Percentiles rank a stretch among this genome's conserved stretches.
Conservation (phyloP, 2,113 vertebrate genomes). For the Megaleporinus macrocephalus region DNA sequence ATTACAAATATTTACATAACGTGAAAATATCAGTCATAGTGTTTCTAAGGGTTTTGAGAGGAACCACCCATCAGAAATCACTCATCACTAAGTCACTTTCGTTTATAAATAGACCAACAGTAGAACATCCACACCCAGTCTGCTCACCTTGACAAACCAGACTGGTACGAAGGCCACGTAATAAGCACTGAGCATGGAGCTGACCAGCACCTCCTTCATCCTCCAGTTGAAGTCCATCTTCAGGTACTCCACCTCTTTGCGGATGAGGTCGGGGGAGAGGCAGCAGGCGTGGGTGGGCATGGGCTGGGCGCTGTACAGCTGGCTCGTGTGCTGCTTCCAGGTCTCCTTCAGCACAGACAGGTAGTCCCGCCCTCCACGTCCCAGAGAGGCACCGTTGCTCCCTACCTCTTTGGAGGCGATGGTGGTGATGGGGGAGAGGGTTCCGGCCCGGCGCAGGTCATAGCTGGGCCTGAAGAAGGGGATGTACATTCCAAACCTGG, state of each 20-base stretch:
- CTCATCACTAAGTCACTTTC: too few species aligned
- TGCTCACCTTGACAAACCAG: slow-evolving; percentile 96
- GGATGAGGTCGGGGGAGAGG: slow-evolving; percentile 95
- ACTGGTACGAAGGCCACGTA: slow-evolving; percentile 98
- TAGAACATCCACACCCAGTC: background rate
- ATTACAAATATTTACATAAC: too few species aligned
- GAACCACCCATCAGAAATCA: too few species aligned
- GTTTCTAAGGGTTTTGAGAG: too few species aligned
- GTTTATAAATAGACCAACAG: too few species aligned
- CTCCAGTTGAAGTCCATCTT: slow-evolving; percentile 99
- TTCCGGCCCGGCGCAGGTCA: slow-evolving; percentile 82
- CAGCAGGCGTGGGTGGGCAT: slow-evolving; percentile 98
- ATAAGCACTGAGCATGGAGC: slow-evolving; percentile 98
- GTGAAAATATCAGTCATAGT: too few species aligned
- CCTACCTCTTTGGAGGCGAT: slow-evolving; percentile 86
- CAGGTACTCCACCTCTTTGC: slow-evolving; percentile 94
- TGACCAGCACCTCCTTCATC: slow-evolving; percentile 98
- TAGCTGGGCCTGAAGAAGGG: slow-evolving; percentile 93
- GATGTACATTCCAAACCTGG: slow-evolving; percentile 98
- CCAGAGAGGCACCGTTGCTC: slow-evolving; percentile 35
- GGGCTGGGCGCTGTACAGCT: slow-evolving; percentile 87
- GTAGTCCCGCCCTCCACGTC: slow-evolving; percentile 85
- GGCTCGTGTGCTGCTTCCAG: slow-evolving; percentile 94
- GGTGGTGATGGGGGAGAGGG: slow-evolving; percentile 84
- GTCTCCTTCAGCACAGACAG: slow-evolving; percentile 91